Evolutionary conservation across 2,888 invertebrate species (phyloP), one percentile per base, ranked within the genome.

Genomic region (Antheraea yamamai): DNA sequence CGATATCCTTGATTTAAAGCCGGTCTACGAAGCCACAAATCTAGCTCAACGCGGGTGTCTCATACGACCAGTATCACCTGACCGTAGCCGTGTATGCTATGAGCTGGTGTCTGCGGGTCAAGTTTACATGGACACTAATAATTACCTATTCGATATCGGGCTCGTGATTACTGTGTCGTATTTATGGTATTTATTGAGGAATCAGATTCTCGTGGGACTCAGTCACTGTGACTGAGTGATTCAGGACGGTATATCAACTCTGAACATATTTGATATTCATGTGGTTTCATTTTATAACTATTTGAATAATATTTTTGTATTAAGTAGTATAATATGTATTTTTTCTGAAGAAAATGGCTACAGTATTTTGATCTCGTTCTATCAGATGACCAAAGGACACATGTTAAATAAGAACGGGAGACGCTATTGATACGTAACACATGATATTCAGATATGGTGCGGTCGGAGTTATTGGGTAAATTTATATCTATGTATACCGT

Each of bases 1-100:
- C 55, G 70, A 74, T 70, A 74, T 35, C 52, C 35, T 74, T 74
- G 74, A 74, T 74, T 74, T 74, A 74, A 74, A 74, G 51, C 70
- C 68, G 68, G 55, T 55, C 35, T 52, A 35, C 52, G 55, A 74
- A 74, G 23, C 74, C 74, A 74, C 74, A 74, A 74, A 74, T 74
- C 74, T 68, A 51, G 70, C 70, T 74, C 68, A 66, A 18, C 26
- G 12, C 64, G 18, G 30, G 26, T 16, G n/a, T 12, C 23, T 23
- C 23, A 23, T 4, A 12, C 12, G 23, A 6, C 64, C 30, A 66
- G 30, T 30, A 6, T 66, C 18, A 66, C 16, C 26, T 30, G 64
- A 66, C 14, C 64, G 26, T 16, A 2, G 16, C 64, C 1, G 0
- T 6, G 12, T 30, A 66, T 66, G 10, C 4, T 14, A 30, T 14